Conservation (phyloP, 2,113 vertebrate species). For the Lathamus discolor region DNA sequence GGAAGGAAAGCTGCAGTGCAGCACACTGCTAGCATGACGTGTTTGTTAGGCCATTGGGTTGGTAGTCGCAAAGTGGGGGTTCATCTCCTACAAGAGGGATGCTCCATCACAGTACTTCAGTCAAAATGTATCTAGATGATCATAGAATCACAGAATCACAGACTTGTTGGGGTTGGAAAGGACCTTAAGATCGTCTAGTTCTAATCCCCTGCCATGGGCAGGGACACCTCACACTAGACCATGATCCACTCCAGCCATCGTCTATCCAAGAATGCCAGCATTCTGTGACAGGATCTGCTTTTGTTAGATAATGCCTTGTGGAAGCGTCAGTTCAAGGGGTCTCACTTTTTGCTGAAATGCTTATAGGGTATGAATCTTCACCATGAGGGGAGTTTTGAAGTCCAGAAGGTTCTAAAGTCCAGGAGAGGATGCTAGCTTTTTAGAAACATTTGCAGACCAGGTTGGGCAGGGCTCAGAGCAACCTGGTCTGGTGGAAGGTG, state of each 20-base stretch:
- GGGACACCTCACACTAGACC: neutral
- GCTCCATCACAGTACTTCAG: neutral
- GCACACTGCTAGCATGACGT: rapidly evolving
- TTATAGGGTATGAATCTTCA: neutral
- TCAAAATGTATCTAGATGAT: neutral
- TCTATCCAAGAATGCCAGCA: neutral
- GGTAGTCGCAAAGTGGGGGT: neutral
- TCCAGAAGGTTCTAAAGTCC: neutral
- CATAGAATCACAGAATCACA: neutral
- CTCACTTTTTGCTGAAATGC: neutral
- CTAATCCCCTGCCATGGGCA: neutral
- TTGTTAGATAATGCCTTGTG: neutral
- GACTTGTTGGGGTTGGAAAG: neutral
- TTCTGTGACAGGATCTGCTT: neutral
- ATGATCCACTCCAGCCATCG: neutral
- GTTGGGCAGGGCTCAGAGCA: neutral
- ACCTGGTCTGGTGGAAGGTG: neutral
- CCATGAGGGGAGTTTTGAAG: neutral
- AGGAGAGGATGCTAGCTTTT: neutral
- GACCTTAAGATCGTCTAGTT: neutral
- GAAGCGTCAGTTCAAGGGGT: neutral
- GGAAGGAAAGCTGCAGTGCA: neutral
- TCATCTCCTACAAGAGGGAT: rapidly evolving
- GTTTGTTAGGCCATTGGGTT: neutral
- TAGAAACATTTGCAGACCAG: neutral